Percentiles rank a stretch among this genome's conserved stretches.
phyloP scores from a whole-genome alignment of 2,113 vertebrate species.

The Apodemus speciosus region DNA sequence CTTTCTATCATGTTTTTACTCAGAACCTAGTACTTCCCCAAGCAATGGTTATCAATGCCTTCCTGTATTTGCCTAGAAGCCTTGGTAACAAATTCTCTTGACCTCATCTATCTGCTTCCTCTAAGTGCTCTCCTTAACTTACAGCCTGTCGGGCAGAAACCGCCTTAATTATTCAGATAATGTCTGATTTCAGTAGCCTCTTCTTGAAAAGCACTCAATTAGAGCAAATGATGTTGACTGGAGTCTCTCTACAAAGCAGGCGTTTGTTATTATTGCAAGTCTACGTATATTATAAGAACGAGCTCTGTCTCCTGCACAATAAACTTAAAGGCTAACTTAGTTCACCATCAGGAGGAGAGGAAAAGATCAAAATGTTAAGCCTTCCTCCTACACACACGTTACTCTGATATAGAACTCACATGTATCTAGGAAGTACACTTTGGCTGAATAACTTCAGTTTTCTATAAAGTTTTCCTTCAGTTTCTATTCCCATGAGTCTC shows the following conservation, averaged over 20 bases:
- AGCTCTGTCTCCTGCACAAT: background rate
- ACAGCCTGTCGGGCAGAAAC: background rate
- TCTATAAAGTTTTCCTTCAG: conserved; percentile 21
- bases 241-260: conserved; percentile 12
- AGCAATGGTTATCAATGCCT: background rate
- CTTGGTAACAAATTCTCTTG: conserved; percentile 5
- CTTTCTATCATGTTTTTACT: background rate
- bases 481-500: background rate
- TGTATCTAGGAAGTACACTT: background rate
- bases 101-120: background rate
- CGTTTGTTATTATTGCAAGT: background rate
- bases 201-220: conserved; percentile 25
- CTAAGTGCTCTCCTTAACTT: background rate
- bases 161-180: conserved; percentile 42
- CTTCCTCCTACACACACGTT: conserved; percentile 15
- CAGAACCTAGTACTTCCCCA: background rate
- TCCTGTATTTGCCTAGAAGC: background rate
- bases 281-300: background rate
- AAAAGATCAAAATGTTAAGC: background rate
- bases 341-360: background rate
- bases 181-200: conserved; percentile 51
- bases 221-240: background rate
- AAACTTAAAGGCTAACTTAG: conserved; percentile 27
- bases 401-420: background rate
- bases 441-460: conserved; percentile 37